These are phyloP conservation scores for Eudyptes chrysolophus DNA, from an alignment of 2,113 vertebrate genomes.

Conservation along the genomic window DNA sequence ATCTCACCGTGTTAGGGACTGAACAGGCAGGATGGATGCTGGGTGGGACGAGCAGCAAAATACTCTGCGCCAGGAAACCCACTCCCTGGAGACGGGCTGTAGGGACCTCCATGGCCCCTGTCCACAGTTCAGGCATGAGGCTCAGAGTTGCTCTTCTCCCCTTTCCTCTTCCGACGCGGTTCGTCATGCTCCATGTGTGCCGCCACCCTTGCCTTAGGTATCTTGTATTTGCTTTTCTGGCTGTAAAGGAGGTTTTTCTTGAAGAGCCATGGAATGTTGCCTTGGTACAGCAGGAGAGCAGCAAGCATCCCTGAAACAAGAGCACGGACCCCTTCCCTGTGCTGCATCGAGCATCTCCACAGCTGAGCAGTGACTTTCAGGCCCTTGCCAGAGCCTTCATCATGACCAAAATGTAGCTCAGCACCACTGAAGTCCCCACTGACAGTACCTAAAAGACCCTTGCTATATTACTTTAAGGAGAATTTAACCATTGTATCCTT, in stretches of 20 bases:
- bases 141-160: neutral
- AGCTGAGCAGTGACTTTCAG: neutral
- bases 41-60: neutral
- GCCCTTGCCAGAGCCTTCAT: neutral
- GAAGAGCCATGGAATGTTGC: conserved; percentile 87
- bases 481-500: neutral
- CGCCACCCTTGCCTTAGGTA: conserved; percentile 70
- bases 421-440: neutral
- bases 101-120: rapidly evolving
- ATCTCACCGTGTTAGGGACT: neutral
- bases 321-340: rapidly evolving
- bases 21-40: rapidly evolving
- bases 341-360: rapidly evolving
- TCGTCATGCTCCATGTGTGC: rapidly evolving
- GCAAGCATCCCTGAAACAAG: conserved; percentile 80
- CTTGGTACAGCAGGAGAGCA: conserved; percentile 83
- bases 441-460: neutral
- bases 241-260: conserved; percentile 85
- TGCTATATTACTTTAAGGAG: rapidly evolving
- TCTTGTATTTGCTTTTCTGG: conserved; percentile 81
- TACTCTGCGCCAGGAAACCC: rapidly evolving
- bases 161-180: rapidly evolving
- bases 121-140: neutral
- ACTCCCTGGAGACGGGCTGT: neutral
- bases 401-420: neutral